Evolutionary conservation across 1,140 invertebrate species (phyloP).

Genomic region (Asbolus verrucosus): DNA sequence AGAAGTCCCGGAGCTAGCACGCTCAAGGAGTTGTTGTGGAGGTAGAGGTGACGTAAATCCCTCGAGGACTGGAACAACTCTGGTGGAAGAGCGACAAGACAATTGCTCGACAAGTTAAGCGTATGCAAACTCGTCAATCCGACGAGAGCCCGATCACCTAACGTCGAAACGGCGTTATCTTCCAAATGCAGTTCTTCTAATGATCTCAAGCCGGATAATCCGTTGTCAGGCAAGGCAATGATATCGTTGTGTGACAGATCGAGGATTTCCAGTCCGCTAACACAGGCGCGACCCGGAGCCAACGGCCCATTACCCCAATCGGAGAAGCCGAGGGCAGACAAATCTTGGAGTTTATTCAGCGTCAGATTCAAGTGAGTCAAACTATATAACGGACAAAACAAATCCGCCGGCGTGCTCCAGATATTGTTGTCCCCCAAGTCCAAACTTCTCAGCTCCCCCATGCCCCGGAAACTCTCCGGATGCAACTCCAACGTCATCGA

Average conservation of each 20-base stretch:
- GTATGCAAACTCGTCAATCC: conserved; percentile 75
- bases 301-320: conserved; percentile 69
- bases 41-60: conserved; percentile 77
- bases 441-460: conserved; percentile 76
- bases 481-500: conserved; percentile 81
- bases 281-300: conserved; percentile 70
- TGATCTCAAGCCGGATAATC: conserved; percentile 76
- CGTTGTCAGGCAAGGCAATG: conserved; percentile 74
- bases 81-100: conserved; percentile 78
- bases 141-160: conserved; percentile 78
- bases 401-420: conserved; percentile 78
- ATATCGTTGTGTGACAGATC: conserved; percentile 83
- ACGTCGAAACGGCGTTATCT: conserved; percentile 78
- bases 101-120: conserved; percentile 83
- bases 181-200: conserved; percentile 76
- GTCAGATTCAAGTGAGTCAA: conserved; percentile 80
- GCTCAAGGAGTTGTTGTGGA: conserved; percentile 84
- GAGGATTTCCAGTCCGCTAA: conserved; percentile 74
- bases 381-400: conserved; percentile 80
- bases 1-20: conserved; percentile 82
- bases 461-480: conserved; percentile 75
- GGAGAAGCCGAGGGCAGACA: conserved; percentile 78
- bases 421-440: conserved; percentile 86
- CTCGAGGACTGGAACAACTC: conserved; percentile 78
- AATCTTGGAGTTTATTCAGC: conserved; percentile 82